Percentiles rank a stretch among this genome's conserved stretches.
These are phyloP conservation scores for Elysia crispata DNA, from an alignment of 2,888 invertebrate species.

Conservation along the genomic window DNA sequence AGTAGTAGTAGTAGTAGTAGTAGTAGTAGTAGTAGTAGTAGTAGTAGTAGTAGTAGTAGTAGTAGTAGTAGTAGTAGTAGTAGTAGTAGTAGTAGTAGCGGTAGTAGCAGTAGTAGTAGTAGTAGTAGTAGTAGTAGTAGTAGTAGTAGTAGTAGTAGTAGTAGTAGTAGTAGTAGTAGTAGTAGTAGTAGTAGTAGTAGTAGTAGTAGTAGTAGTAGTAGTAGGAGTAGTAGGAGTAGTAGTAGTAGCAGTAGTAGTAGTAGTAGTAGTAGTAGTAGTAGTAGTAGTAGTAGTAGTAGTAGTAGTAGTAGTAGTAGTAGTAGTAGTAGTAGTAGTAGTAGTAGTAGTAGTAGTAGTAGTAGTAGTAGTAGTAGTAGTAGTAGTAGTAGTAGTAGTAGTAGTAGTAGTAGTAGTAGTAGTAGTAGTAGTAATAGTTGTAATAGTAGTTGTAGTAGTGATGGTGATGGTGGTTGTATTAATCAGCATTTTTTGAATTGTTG, in stretches of 20 bases:
- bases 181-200: not conserved
- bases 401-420: too few species aligned
- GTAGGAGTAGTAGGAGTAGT: too few species aligned
- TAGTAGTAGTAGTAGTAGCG: too few species aligned
- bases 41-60: constrained; percentile 9
- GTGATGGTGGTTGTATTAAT: not conserved
- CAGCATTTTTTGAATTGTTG: too few species aligned
- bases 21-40: constrained; percentile 9
- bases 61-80: constrained; percentile 16
- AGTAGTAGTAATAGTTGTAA: too few species aligned
- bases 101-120: not conserved
- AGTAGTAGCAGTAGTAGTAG: not conserved
- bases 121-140: constrained; percentile 9
- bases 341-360: constrained; percentile 2
- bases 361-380: constrained; percentile 17
- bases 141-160: constrained; percentile 9
- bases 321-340: not conserved
- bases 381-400: constrained; percentile 7
- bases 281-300: constrained; percentile 19
- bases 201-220: too few species aligned
- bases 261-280: constrained; percentile 9
- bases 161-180: constrained; percentile 11
- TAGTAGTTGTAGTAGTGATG: too few species aligned
- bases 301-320: constrained; percentile 4
- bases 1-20: constrained; percentile 9